Conservation (phyloP, 2,888 invertebrate genomes). For the Cryptus viduatorius region DNA sequence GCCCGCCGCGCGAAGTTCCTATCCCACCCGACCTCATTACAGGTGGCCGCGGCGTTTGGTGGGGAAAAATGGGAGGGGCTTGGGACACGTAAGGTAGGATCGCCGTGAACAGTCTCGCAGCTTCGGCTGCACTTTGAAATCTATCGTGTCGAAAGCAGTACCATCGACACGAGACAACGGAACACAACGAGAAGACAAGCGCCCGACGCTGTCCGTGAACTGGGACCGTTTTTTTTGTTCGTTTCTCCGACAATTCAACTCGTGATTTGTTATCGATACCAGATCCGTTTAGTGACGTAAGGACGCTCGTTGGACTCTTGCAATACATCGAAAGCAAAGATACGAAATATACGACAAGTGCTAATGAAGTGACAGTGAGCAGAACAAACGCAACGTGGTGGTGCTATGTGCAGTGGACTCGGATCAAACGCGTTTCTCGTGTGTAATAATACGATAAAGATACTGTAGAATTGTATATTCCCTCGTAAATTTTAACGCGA, state of each 20-base stretch:
- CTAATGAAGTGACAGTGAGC: conserved; percentile 49
- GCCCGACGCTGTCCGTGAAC: background rate
- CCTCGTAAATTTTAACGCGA: too few relatives aligned
- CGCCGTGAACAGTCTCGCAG: conserved; percentile 47
- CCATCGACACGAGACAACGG: conserved; percentile 19
- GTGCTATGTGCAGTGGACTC: conserved; percentile 63
- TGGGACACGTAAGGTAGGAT: conserved; percentile 43
- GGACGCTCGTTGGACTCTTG: background rate
- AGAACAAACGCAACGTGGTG: conserved; percentile 40
- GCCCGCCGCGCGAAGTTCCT: background rate
- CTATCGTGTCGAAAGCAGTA: conserved; percentile 59
- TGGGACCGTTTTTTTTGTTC: background rate
- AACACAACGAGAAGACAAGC: conserved; percentile 11
- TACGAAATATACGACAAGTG: too few relatives aligned
- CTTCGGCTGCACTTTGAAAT: conserved; percentile 64
- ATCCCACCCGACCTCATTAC: conserved; percentile 20
- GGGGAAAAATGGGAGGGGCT: conserved; percentile 41
- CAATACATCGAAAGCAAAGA: background rate
- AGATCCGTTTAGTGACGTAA: background rate
- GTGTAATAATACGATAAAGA: too few relatives aligned
- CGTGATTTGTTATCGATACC: too few relatives aligned
- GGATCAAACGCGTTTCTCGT: background rate
- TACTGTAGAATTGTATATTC: too few relatives aligned
- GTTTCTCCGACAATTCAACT: background rate
- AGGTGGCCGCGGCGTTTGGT: background rate